Evolutionary conservation across 1,140 invertebrate genomes (phyloP), one percentile per base, ranked within the genome.

Genomic region (Pseudomyrmex cubaensis): DNA sequence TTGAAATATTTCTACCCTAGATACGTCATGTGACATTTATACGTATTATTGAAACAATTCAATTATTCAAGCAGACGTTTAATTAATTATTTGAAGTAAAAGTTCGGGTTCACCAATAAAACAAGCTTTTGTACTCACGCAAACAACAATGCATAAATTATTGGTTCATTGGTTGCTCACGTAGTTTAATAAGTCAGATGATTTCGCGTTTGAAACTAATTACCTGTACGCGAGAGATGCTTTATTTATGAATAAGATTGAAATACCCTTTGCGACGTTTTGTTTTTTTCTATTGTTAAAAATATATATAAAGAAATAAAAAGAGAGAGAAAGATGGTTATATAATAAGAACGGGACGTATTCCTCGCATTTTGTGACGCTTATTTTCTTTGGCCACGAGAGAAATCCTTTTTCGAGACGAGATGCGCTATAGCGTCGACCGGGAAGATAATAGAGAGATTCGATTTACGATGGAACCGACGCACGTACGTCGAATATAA

Each of bases 401-500:
- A 12, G 54, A 77, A 77, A 56, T 20, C 25, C 7, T 69, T 67
- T n/a, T 44, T 5, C 10, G n/a, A 56, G 35, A 22, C 20, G 5
- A 15, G 25, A 56, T 15, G 20, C 57, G 25, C 35, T 20, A 56
- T 15, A n/a, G 22, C n/a, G 12, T 7, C 10, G 0, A 12, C 25
- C 1, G 25, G 17, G 52, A n/a, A 77, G 35, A 67, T 77, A 77
- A 77, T 77, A 46, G 50, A 46, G 66, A 67, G 17, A 77, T 77
- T 69, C 50, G 35, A 77, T 77, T 77, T 77, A 77, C 63, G 35
- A 69, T 56, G 15, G 20, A 57, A 69, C n/a, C 10, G 17, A 20
- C 0, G 44, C 25, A n/a, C 52, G 48, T 56, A 46, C 22, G 13
- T 84, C 25, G 64, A 84, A 84, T 66, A 80, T 85, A 82, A 85